Conservation (phyloP, 2,113 vertebrate genomes). For the Oenanthe melanoleuca region DNA sequence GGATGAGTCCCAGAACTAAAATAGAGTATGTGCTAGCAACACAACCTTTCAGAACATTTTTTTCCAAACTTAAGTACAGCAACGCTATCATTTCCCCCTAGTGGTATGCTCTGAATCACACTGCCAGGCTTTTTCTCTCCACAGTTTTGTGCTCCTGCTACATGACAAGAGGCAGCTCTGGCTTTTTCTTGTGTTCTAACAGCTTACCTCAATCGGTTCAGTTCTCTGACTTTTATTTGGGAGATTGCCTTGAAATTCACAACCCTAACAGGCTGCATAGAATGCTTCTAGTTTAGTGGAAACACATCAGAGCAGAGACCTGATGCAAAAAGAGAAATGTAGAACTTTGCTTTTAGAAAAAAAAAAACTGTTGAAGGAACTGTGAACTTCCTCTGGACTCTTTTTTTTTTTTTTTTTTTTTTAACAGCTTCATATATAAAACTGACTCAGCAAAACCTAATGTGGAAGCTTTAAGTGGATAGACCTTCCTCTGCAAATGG, state of each 20-base stretch:
- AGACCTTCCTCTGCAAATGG: not conserved
- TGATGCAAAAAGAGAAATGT: not conserved
- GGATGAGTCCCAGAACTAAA: slow-evolving; percentile 48
- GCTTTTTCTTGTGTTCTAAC: not conserved
- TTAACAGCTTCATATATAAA: not conserved
- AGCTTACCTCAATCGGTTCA: not conserved
- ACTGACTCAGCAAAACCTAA: not conserved
- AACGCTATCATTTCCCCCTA: not conserved
- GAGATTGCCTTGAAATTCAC: not conserved
- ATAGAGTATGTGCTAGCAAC: slow-evolving; percentile 56
- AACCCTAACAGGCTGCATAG: not conserved
- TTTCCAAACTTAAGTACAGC: slow-evolving; percentile 25
- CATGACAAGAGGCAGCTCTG: not conserved
- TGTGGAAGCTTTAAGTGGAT: not conserved
- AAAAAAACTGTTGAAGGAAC: not conserved
- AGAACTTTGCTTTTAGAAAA: not conserved
- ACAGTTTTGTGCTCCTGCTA: not conserved
- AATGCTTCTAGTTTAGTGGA: not conserved
- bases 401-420: not conserved
- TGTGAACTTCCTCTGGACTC: not conserved
- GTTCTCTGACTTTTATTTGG: not conserved
- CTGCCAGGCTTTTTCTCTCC: not conserved
- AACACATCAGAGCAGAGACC: not conserved
- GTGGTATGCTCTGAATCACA: not conserved
- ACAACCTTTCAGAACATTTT: slow-evolving; percentile 46